Percentiles rank a stretch among this genome's conserved stretches.
phyloP scores from a whole-genome alignment of 2,888 invertebrate species.

The Diarsia rubi region DNA sequence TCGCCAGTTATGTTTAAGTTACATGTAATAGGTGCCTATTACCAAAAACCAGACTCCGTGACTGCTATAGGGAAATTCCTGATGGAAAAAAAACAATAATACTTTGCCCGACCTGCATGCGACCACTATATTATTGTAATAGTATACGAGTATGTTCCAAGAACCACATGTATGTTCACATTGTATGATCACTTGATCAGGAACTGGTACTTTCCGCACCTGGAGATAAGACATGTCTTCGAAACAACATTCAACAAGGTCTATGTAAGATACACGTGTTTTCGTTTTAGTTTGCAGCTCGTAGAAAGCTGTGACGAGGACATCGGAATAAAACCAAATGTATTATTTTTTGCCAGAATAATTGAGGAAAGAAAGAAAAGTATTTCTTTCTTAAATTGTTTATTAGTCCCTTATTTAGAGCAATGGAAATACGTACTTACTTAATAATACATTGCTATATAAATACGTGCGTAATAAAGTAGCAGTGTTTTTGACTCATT shows the following conservation, averaged over 20 bases:
- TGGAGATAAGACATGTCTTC: neutral
- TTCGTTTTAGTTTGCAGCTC: neutral
- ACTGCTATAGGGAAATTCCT: too few relatives aligned
- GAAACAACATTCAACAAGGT: neutral
- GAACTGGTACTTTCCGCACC: neutral
- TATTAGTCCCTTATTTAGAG: neutral
- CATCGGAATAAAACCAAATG: neutral
- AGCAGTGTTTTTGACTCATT: too few relatives aligned
- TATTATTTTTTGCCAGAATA: neutral
- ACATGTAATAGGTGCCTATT: too few relatives aligned
- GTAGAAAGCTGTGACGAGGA: neutral
- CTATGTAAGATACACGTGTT: constrained; percentile 1
- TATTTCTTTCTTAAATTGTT: neutral
- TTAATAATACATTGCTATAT: neutral
- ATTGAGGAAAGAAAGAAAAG: neutral
- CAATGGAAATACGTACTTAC: neutral
- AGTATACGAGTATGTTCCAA: too few relatives aligned
- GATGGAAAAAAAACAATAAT: too few relatives aligned
- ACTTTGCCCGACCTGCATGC: too few relatives aligned
- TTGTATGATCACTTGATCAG: neutral
- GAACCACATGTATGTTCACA: too few relatives aligned
- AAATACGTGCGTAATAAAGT: neutral
- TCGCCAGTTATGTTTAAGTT: too few relatives aligned
- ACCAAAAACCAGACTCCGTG: too few relatives aligned
- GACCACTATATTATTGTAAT: too few relatives aligned